A percentile compares a stretch with the other conserved stretches of the same genome.
phyloP scores from a whole-genome alignment of 2,113 vertebrate genomes.

The Menidia beryllina region DNA sequence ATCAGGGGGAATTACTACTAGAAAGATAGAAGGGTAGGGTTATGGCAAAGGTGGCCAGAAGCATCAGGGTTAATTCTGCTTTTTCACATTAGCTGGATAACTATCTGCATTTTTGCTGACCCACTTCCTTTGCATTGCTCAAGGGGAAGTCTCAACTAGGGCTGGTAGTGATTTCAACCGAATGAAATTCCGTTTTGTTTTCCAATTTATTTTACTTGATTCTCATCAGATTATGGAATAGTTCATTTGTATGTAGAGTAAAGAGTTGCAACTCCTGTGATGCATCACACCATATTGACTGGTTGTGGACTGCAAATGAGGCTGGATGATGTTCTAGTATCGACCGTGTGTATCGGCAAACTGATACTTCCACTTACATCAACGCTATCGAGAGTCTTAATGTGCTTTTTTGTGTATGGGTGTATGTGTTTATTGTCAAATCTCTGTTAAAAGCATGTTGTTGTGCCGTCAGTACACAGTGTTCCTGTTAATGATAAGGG shows the following conservation, averaged over 20 bases:
- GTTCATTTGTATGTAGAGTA: neutral
- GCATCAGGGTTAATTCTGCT: neutral
- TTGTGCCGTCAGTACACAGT: neutral
- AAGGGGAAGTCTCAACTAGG: neutral
- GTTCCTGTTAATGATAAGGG: neutral
- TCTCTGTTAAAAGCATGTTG: neutral
- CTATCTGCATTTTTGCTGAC: neutral
- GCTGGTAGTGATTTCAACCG: neutral
- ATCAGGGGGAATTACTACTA: too few relatives aligned
- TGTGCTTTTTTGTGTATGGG: neutral
- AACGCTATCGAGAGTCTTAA: neutral
- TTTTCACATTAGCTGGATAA: neutral
- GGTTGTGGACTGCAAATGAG: neutral
- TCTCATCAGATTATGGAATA: neutral
- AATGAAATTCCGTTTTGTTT: neutral
- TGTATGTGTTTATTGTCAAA: neutral
- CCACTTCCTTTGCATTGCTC: neutral
- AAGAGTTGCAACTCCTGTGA: neutral
- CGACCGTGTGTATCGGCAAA: neutral
- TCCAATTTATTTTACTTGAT: neutral
- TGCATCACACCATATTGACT: neutral
- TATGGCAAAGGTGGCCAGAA: neutral
- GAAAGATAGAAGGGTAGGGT: neutral
- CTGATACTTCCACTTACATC: neutral
- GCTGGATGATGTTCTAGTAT: conserved; percentile 9